Evolutionary conservation across 2,797 vertebrate species (phyloP).

Genomic region (Tachyglossus aculeatus): DNA sequence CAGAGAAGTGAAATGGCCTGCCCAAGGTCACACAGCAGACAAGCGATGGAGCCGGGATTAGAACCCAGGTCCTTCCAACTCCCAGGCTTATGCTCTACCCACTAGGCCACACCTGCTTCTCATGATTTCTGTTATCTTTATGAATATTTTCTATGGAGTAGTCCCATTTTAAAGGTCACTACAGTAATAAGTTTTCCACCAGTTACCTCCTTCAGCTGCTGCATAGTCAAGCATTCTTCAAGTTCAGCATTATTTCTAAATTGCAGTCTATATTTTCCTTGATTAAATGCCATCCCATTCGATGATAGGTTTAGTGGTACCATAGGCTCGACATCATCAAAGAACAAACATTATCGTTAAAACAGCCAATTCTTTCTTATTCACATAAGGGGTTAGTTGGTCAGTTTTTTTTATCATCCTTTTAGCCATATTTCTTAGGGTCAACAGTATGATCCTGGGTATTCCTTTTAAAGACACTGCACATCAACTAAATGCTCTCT

Average conservation of each 20-base stretch:
- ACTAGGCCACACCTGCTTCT: too few relatives aligned
- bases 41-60: too few relatives aligned
- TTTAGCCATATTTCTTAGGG: neutral
- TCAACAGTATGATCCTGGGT: slow-evolving; percentile 20
- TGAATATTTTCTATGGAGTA: slow-evolving; percentile 31
- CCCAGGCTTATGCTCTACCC: too few relatives aligned
- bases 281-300: slow-evolving; percentile 29
- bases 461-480: neutral
- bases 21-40: too few relatives aligned
- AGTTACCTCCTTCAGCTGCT: slow-evolving; percentile 24
- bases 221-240: slow-evolving; percentile 1
- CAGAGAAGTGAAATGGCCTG: too few relatives aligned
- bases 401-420: neutral
- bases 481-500: neutral
- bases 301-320: slow-evolving; percentile 44
- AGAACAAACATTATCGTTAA: slow-evolving; percentile 27
- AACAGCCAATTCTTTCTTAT: slow-evolving; percentile 13
- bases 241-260: slow-evolving; percentile 16
- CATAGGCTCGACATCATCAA: slow-evolving; percentile 33
- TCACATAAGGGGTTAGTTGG: slow-evolving; percentile 6
- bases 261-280: slow-evolving; percentile 29
- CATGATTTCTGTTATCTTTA: slow-evolving; percentile 26
- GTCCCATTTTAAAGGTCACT: slow-evolving; percentile 24
- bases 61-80: too few relatives aligned
- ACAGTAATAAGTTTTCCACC: slow-evolving; percentile 29